Evolutionary conservation across 2,888 invertebrate species (phyloP).

Genomic region (Troides aeacus): DNA sequence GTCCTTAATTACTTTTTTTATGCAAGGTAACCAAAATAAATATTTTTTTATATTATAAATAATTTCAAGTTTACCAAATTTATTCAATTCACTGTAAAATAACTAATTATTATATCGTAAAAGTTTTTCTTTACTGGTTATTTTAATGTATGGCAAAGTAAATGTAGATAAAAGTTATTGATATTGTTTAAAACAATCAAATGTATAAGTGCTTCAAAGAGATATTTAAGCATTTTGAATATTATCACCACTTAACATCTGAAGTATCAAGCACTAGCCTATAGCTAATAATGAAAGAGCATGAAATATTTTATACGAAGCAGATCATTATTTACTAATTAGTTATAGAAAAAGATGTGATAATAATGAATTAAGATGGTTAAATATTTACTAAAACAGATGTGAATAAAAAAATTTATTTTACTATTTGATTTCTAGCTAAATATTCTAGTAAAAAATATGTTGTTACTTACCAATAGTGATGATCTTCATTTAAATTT

Average conservation of each 20-base stretch:
- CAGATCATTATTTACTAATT: not conserved
- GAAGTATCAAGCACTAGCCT: not conserved
- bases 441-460: not conserved
- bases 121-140: too few species aligned
- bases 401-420: not conserved
- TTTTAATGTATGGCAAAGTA: too few species aligned
- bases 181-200: too few species aligned
- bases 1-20: too few species aligned
- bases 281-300: not conserved
- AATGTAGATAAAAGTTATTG: too few species aligned
- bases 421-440: not conserved
- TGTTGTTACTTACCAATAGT: not conserved
- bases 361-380: not conserved
- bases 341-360: not conserved
- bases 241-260: not conserved
- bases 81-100: too few species aligned
- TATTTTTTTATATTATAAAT: too few species aligned
- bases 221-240: not conserved
- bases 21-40: too few species aligned
- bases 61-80: too few species aligned
- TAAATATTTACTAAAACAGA: not conserved
- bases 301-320: not conserved
- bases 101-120: too few species aligned
- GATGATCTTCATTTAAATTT: conserved; percentile 5
- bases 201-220: not conserved